Percentiles rank a stretch among this genome's conserved stretches.
phyloP scores from a whole-genome alignment of 2,113 vertebrate species.

The Neotragus moschatus region DNA sequence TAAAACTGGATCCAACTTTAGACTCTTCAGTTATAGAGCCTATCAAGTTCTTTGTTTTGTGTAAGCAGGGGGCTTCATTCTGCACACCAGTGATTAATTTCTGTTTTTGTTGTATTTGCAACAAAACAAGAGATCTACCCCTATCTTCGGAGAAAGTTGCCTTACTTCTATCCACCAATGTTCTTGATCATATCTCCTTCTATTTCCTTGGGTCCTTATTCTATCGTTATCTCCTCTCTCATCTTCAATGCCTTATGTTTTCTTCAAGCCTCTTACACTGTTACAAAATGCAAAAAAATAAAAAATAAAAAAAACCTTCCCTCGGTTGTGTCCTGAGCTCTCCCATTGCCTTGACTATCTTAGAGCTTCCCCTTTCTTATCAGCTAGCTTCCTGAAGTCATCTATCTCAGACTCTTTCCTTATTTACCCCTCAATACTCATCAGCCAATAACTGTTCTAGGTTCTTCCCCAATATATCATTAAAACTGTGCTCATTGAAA shows the following conservation, averaged over 20 bases:
- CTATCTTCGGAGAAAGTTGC: background rate
- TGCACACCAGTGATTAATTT: background rate
- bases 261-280: background rate
- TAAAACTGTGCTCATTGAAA: background rate
- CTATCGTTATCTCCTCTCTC: background rate
- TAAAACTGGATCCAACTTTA: background rate
- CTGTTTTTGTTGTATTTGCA: background rate
- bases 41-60: background rate
- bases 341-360: background rate
- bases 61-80: background rate
- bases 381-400: background rate
- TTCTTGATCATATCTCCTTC: background rate
- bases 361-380: background rate
- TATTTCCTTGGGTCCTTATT: background rate
- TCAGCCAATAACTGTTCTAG: background rate
- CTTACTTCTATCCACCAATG: background rate
- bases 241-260: background rate
- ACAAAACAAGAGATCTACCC: background rate
- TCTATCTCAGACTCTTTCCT: background rate
- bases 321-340: background rate
- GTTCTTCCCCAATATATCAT: background rate
- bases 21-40: background rate
- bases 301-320: background rate
- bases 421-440: background rate
- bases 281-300: background rate